These are phyloP conservation scores for Bombylius discolor DNA, from an alignment of 2,888 invertebrate species.

Conservation along the genomic window DNA sequence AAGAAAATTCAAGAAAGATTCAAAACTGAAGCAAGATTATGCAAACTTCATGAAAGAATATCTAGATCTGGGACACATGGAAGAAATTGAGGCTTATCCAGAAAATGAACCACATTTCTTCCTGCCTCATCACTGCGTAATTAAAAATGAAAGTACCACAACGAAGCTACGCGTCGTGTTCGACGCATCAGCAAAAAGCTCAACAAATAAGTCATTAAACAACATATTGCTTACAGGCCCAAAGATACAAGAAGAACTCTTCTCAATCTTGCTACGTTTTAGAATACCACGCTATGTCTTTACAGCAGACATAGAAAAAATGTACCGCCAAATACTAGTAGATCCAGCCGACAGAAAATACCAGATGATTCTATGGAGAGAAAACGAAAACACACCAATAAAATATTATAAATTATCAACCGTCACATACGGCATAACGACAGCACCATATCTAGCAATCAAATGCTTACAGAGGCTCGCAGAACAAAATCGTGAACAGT, in stretches of 20 bases:
- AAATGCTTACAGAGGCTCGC: neutral
- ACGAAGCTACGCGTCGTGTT: no score
- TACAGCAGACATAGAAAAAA: conserved; percentile 19
- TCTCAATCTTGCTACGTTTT: neutral
- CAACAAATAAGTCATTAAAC: conserved; percentile 1
- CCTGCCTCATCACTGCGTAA: no score
- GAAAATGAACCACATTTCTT: no score
- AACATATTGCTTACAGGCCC: neutral
- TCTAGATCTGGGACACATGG: no score
- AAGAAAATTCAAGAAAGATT: no score
- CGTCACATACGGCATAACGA: conserved; percentile 4
- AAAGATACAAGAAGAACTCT: conserved; percentile 1
- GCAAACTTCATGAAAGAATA: no score
- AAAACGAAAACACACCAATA: neutral
- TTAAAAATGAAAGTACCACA: no score
- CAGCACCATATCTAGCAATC: conserved; percentile 7
- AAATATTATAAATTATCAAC: conserved; percentile 7
- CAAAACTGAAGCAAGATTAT: no score
- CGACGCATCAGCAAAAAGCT: no score
- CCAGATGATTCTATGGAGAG: conserved; percentile 2
- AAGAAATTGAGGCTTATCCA: no score
- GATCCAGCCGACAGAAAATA: conserved; percentile 19
- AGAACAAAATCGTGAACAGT: no score
- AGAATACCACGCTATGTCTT: conserved; percentile 9
- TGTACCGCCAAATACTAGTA: conserved; percentile 19